Evolutionary conservation across 2,113 vertebrate genomes (phyloP).

Genomic region (Eubucco bourcierii): DNA sequence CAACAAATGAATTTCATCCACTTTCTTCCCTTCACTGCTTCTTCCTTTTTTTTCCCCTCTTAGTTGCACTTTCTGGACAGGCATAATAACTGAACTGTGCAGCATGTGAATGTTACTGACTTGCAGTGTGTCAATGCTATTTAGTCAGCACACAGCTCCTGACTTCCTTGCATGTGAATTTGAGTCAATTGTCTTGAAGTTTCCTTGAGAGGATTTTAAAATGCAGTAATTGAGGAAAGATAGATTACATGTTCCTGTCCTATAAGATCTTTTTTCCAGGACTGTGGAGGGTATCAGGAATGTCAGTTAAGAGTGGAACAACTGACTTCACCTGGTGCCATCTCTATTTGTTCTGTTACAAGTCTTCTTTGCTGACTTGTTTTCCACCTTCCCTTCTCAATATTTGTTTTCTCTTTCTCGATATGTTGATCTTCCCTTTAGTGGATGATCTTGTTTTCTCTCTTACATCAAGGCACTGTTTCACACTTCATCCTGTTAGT

Average conservation of each 20-base stretch:
- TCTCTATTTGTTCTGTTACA: neutral
- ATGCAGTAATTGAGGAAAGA: neutral
- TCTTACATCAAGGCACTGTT: neutral
- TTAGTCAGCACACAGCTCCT: neutral
- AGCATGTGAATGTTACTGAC: neutral
- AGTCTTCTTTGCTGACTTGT: neutral
- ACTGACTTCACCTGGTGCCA: neutral
- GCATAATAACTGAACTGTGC: neutral
- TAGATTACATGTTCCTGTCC: neutral
- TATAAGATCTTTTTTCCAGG: neutral
- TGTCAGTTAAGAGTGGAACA: neutral
- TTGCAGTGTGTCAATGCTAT: neutral
- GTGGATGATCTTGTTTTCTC: neutral
- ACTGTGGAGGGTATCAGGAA: neutral
- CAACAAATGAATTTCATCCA: slow-evolving; percentile 9
- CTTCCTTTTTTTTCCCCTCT: neutral
- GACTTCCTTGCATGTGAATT: neutral
- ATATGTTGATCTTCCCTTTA: neutral
- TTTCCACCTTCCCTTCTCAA: neutral
- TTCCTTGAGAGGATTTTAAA: neutral
- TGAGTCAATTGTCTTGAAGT: neutral
- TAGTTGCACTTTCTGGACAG: neutral
- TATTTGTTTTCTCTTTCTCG: neutral
- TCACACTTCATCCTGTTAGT: neutral
- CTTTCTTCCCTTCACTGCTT: neutral